Evolutionary conservation across 2,797 vertebrate species (phyloP), one percentile per base, ranked within the genome.

Genomic region (Pempheris klunzingeri): DNA sequence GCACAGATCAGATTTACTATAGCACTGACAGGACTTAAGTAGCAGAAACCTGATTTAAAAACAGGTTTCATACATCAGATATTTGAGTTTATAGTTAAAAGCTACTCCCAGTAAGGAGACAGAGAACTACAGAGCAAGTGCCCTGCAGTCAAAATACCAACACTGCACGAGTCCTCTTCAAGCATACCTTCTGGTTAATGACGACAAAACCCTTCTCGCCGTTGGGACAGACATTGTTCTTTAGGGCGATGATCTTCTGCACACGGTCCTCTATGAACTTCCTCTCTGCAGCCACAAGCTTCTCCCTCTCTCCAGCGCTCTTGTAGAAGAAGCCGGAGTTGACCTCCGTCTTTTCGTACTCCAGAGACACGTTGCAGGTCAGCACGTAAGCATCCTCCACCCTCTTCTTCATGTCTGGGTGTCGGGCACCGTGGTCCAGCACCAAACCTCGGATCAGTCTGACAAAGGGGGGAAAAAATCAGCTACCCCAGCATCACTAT

Each of bases 261-360:
- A 99, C 97, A 22, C 97, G 95, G 12, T 99, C 97, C 93, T 97
- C 97, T 34, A 98, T 98, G 91, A 99, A 99, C 87, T 98, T 98
- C 72, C 98, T 96, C 84, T 99, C 98, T 5, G 98, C 98, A 82
- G 95, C 96, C 41, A 99, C 98, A 20, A 99, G 93, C 74, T 98
- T 99, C 89, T 99, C 98, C 76, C 98, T 93, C 90, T 99, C 98
- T 3, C 85, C 96, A 0, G 98, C 97, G 20, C 97, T 99, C 95
- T 99, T 99, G 87, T 99, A 99, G 94, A 99, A 99, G 91, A 99
- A 99, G 39, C 98, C 97, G 13, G 98, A 98, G 93, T 97, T 99
- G 87, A 99, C 98, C 86, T 99, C 98, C 18, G 97, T 99, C 93
- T 99, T 99, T 85, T 99, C 98, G 36, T 99, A 99, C 79, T 99